phyloP scores from a whole-genome alignment of 2,113 vertebrate species.

The Henicopernis longicauda region DNA sequence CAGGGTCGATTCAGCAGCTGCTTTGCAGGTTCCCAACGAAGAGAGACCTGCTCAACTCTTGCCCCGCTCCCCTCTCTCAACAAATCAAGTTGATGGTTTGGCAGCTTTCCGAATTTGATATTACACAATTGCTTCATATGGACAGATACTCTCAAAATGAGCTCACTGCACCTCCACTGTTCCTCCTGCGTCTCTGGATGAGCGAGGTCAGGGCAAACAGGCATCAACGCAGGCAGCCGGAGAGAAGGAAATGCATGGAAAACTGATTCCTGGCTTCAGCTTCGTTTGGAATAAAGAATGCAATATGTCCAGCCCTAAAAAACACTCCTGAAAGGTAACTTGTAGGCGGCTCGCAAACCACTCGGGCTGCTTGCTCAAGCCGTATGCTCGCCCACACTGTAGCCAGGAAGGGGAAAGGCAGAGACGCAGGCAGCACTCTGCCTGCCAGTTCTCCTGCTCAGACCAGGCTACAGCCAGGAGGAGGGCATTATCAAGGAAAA shows the following conservation, averaged over 20 bases:
- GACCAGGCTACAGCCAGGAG: not conserved
- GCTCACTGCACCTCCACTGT: not conserved
- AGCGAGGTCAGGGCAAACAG: not conserved
- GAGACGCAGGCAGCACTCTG: not conserved
- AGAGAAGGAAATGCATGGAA: not conserved
- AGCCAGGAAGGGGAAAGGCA: not conserved
- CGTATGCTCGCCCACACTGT: accelerated
- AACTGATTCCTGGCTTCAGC: not conserved
- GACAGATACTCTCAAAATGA: not conserved
- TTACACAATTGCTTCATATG: not conserved
- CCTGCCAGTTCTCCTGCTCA: not conserved
- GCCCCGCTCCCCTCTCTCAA: not conserved
- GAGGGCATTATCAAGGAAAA: not conserved
- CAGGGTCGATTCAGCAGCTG: not conserved
- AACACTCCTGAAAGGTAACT: not conserved
- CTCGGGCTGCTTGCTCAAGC: not conserved
- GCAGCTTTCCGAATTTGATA: not conserved
- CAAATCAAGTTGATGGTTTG: not conserved
- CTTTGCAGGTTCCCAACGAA: not conserved
- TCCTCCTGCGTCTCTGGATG: accelerated
- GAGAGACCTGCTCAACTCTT: not conserved
- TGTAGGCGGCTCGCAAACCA: accelerated
- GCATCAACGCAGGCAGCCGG: accelerated
- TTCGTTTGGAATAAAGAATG: not conserved
- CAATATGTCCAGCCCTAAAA: not conserved